A percentile compares a stretch with the other conserved stretches of the same genome.
Conservation (phyloP, 2,113 vertebrate genomes). For the Callopanchax toddi region DNA sequence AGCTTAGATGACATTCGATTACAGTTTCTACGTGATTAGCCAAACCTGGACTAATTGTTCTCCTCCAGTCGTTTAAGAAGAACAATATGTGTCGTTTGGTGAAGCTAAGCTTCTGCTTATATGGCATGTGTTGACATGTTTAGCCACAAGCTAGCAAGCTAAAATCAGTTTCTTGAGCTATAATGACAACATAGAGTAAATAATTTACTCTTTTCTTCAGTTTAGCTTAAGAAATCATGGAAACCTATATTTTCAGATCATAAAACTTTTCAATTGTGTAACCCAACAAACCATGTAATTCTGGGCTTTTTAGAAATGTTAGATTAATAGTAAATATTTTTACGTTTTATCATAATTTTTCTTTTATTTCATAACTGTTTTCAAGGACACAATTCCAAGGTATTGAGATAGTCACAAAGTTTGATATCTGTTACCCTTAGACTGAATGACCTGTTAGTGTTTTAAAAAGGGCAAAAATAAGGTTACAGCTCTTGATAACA, state of each 20-base stretch:
- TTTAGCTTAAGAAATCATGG: background rate
- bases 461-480: background rate
- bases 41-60: accelerated
- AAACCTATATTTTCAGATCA: background rate
- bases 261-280: background rate
- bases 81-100: background rate
- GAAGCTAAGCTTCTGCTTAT: background rate
- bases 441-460: background rate
- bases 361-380: background rate
- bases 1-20: constrained; percentile 11
- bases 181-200: no score
- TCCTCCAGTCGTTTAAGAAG: background rate
- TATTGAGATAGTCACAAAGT: background rate
- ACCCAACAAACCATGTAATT: background rate
- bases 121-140: background rate
- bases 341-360: background rate
- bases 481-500: background rate
- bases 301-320: no score
- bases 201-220: background rate
- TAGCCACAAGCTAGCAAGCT: constrained; percentile 6
- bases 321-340: no score
- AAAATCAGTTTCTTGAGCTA: background rate
- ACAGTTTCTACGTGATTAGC: background rate
- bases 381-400: background rate
- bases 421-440: background rate